These are phyloP conservation scores for Acrobasis repandana DNA, from an alignment of 2,888 invertebrate species.

Conservation along the genomic window DNA sequence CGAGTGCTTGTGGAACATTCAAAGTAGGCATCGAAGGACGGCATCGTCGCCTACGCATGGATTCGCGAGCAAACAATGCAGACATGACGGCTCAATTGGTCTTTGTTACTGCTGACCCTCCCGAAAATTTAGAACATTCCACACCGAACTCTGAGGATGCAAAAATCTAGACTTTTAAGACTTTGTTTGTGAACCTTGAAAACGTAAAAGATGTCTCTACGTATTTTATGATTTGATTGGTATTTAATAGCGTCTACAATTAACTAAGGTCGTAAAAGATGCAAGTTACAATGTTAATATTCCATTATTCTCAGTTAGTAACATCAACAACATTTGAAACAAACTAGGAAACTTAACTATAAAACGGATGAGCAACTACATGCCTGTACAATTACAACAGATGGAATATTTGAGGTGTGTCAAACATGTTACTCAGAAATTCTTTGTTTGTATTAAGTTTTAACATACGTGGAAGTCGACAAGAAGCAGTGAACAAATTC, in stretches of 20 bases:
- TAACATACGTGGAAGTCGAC: slow-evolving; percentile 21
- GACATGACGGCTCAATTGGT: slow-evolving; percentile 6
- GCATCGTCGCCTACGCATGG: slow-evolving; percentile 50
- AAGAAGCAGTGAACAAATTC: background rate
- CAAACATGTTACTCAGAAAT: slow-evolving; percentile 8
- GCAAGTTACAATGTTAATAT: too few relatives aligned
- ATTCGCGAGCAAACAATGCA: slow-evolving; percentile 26
- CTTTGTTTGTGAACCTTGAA: background rate
- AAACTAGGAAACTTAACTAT: too few relatives aligned
- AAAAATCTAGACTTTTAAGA: background rate
- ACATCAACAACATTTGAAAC: too few relatives aligned
- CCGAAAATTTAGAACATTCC: background rate
- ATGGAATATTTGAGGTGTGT: slow-evolving; percentile 10
- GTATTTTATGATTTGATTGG: background rate
- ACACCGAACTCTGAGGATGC: background rate
- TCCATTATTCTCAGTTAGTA: too few relatives aligned
- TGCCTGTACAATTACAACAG: background rate
- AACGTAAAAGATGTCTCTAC: too few relatives aligned
- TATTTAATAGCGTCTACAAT: slow-evolving; percentile 6
- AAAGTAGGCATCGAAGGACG: slow-evolving; percentile 66
- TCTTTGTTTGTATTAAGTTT: slow-evolving; percentile 24
- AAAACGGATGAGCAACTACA: background rate
- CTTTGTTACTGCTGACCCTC: slow-evolving; percentile 6
- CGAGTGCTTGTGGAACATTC: slow-evolving; percentile 64
- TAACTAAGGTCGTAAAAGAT: background rate